These are phyloP conservation scores for Cephus cinctus DNA, from an alignment of 1,140 invertebrate genomes.

Conservation along the genomic window DNA sequence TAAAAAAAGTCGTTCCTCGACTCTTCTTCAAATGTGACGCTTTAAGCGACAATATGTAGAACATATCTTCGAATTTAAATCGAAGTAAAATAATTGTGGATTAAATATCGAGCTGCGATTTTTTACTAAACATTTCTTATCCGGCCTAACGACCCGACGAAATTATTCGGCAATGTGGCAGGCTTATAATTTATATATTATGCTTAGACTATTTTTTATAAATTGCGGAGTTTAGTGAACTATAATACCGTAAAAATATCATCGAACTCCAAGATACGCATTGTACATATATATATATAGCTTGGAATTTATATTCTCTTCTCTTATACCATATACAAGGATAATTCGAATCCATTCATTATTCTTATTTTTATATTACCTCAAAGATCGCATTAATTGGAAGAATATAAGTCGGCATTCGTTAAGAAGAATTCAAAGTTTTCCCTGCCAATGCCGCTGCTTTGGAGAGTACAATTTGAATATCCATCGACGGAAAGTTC, in stretches of 20 bases:
- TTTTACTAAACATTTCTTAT: too few relatives aligned
- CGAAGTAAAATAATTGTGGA: too few relatives aligned
- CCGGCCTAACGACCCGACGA: too few relatives aligned
- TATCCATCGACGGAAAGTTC: conserved; percentile 77
- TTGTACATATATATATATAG: background rate
- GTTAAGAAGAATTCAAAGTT: conserved; percentile 28
- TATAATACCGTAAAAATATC: too few relatives aligned
- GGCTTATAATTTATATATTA: too few relatives aligned
- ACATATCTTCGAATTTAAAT: background rate
- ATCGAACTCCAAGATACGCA: too few relatives aligned
- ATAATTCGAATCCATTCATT: conserved; percentile 5
- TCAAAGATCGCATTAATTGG: background rate
- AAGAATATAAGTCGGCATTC: background rate
- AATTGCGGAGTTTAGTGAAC: too few relatives aligned
- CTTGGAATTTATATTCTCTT: background rate
- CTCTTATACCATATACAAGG: conserved; percentile 2
- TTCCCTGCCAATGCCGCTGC: conserved; percentile 57
- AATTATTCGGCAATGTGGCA: too few relatives aligned
- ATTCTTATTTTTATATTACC: conserved; percentile 12
- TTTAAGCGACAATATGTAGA: background rate
- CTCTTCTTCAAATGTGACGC: conserved; percentile 4
- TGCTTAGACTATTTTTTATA: too few relatives aligned
- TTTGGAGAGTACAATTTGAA: conserved; percentile 67
- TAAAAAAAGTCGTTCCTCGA: conserved; percentile 9
- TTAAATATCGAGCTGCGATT: too few relatives aligned